Base-by-base conservation (phyloP, 1,140 invertebrate genomes). In the Coptotermes formosanus region DNA sequence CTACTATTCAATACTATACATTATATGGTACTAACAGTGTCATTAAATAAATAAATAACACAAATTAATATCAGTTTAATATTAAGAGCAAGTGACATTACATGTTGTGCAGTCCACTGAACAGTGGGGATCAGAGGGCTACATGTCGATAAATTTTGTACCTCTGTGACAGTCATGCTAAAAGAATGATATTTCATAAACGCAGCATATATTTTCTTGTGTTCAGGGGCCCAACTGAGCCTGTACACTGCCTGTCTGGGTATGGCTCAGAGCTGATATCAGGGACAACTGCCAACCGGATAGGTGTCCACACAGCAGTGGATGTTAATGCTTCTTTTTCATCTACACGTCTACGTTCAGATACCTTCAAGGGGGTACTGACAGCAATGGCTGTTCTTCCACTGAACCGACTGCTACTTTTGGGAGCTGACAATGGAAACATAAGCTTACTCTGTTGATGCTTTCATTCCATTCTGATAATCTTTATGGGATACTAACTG, bases 381-480 rank as follows among this genome's bases (percentile, higher is more conserved):
- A 98, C 97, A 23, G 95, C 96, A 25, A 96, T 99, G 94, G 93
- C 95, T 11, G 93, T 98, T 32, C 90, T 99, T 87, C 97, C 98
- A 19, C 91, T 98, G 0, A 99, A 99, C 91, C 94, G 96, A 89
- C 91, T 97, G 84, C 91, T 99, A 19, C 91, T 99, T 23, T 91
- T 99, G 23, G 98, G 97, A 38, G 95, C 97, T 84, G 98, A 99
- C 90, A 97, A 95, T 90, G 98, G 98, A 21, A 95, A 93, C 88
- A 97, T 99, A 85, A 95, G 93, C 88, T 92, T 98, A 75, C 91
- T 98, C 48, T 98, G 97, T 92, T 98, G 92, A 94, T 90, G 25
- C 25, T 30, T 6, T 30, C 4, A 55, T 25, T 30, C n/a, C n/a
- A 2, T 75, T 75, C 8, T 75, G 25, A 25, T 30, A n/a, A 30